Evolutionary conservation across 2,888 invertebrate genomes (phyloP), one percentile per base, ranked within the genome.

Genomic region (Prosapia bicincta): DNA sequence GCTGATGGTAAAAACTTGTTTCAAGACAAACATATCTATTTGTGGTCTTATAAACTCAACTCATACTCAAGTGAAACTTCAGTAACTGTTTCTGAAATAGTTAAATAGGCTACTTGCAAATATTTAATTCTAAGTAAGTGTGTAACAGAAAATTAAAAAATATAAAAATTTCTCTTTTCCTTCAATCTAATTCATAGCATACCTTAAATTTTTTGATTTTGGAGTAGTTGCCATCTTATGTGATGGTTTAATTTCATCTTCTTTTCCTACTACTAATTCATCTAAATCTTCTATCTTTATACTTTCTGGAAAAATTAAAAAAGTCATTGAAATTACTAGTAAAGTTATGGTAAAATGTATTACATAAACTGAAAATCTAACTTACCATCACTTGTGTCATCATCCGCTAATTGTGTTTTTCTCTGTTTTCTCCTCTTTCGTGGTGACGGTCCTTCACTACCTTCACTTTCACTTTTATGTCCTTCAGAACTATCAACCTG

Each of bases 401-500:
- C 79, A 20, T 76, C 78, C 54, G 77, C 71, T 67, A 68, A 69
- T 10, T 68, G 75, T 10, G 73, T n/a, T 28, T 74, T 78, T 43
- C 72, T 68, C 32, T 72, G 76, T 23, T 77, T 76, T 71, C 72
- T 71, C 65, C 76, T 69, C 83, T 90, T 90, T 66, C 90, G 85
- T 0, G 90, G 90, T 13, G 90, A 89, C 0, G 90, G 90, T 1
- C 90, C 90, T 77, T 88, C 88, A 76, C 82, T 82, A 0, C 77
- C 78, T 72, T 81, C 81, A 78, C 81, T 81, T n/a, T 76, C 79
- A 66, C 80, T 79, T 80, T 88, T 87, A 78, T 86, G 88, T 79
- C 88, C 88, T 66, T 88, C 88, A 10, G 89, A 86, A 81, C 88
- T 89, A 82, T 93, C 93, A 78, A 88, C 90, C 90, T 90, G 76